Base-by-base conservation (phyloP, 2,113 vertebrate species). In the Seriola quinqueradiata region DNA sequence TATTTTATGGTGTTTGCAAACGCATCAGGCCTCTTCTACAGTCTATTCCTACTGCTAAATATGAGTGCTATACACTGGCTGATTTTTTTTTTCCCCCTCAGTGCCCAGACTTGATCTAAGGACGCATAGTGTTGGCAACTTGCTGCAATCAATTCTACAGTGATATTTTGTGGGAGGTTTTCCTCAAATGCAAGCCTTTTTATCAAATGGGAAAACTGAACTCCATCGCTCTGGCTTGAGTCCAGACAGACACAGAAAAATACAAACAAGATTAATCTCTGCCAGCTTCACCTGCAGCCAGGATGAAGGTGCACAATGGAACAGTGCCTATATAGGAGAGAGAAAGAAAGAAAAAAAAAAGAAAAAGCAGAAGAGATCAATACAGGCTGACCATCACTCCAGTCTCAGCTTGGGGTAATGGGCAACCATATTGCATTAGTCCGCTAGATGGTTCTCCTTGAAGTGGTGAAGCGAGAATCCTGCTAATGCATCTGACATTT, bases 401-500 rank as follows among this genome's bases (percentile, higher is more conserved):
- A 60, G 89, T 77, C 86, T 86, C 86, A 69, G 87, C 90, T 88
- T 73, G 84, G 85, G 70, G 87, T 92, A 94, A 93, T 93, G 93
- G 93, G 85, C 42, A 88, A 82, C 89, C 91, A 89, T 91, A 94
- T 93, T 93, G 90, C 92, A 94, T 94, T 94, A 93, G 90, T 79
- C 78, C 17, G 16, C 79, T 81, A 77, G 90, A 90, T 88, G 90
- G 84, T 81, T 93, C 90, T 92, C 83, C 93, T 93, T 93, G 92
- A 93, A 93, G 91, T 93, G 90, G 90, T 83, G 89, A 90, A 87
- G 89, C 79, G 85, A 92, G 93, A 89, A 89, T 90, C 79, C 85
- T 85, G 77, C 91, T 93, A 94, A 94, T 93, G 93, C 90, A 90
- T 93, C 86, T 92, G 91, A 92, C 92, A 93, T 92, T 92, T 93